phyloP scores from a whole-genome alignment of 2,797 vertebrate genomes.

The Sebastes cheni region DNA sequence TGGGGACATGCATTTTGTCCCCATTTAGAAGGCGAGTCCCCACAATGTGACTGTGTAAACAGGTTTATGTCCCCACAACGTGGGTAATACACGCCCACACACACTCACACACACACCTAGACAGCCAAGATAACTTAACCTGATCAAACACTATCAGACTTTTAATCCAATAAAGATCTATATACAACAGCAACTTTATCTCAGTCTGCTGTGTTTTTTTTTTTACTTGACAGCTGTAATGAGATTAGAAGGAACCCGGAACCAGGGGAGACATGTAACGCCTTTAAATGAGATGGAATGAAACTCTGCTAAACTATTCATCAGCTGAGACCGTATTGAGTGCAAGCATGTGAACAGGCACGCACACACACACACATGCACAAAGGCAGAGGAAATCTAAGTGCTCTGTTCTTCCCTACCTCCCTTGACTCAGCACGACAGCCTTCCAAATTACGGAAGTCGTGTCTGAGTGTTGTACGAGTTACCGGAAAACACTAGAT shows the following conservation, averaged over 20 bases:
- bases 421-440: slow-evolving; percentile 28
- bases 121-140: slow-evolving; percentile 27
- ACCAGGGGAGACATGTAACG: slow-evolving; percentile 49
- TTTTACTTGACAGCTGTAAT: slow-evolving; percentile 38
- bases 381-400: not conserved
- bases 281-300: slow-evolving; percentile 63
- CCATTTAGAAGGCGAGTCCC: too few species aligned
- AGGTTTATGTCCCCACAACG: too few species aligned
- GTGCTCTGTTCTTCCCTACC: slow-evolving; percentile 14
- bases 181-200: slow-evolving; percentile 22
- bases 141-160: slow-evolving; percentile 21
- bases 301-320: slow-evolving; percentile 66
- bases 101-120: not conserved
- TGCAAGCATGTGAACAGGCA: slow-evolving; percentile 15
- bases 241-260: slow-evolving; percentile 49
- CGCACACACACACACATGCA: not conserved
- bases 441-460: slow-evolving; percentile 33
- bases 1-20: too few species aligned
- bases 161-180: slow-evolving; percentile 20
- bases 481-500: slow-evolving; percentile 41
- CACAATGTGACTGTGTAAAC: too few species aligned
- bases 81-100: too few species aligned
- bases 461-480: slow-evolving; percentile 23
- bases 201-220: slow-evolving; percentile 28
- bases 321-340: slow-evolving; percentile 44